Conservation (phyloP, 2,797 vertebrate species). For the Sebastes matsubarae region DNA sequence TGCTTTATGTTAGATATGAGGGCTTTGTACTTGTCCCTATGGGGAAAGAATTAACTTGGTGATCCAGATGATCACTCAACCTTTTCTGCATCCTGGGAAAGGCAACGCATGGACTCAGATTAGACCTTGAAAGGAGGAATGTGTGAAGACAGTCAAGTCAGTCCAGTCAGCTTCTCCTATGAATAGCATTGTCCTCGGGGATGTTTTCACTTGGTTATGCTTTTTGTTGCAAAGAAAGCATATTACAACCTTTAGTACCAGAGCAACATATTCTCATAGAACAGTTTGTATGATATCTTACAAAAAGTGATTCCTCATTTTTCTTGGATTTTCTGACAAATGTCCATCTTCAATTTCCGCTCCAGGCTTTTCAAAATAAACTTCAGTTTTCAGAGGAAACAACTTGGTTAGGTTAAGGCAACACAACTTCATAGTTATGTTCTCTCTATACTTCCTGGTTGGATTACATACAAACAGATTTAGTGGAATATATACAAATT, state of each 20-base stretch:
- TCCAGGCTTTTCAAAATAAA: no score
- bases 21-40: not conserved
- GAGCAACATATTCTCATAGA: no score
- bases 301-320: no score
- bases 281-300: no score
- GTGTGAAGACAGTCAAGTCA: not conserved
- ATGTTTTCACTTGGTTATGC: not conserved
- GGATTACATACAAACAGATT: no score
- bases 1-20: not conserved
- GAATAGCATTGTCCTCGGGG: not conserved
- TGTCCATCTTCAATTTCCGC: no score
- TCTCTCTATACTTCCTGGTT: no score
- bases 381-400: no score
- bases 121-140: not conserved
- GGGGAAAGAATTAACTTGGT: not conserved
- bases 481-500: no score
- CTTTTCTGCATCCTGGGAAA: slow-evolving; percentile 20
- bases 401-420: no score
- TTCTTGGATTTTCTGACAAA: no score
- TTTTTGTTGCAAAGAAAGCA: not conserved
- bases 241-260: not conserved
- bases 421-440: no score
- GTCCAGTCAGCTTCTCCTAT: not conserved
- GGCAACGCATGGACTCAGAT: not conserved
- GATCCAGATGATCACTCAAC: slow-evolving; percentile 22